Evolutionary conservation across 1,140 invertebrate genomes (phyloP).

Genomic region (Lordiphosa stackelbergi): DNA sequence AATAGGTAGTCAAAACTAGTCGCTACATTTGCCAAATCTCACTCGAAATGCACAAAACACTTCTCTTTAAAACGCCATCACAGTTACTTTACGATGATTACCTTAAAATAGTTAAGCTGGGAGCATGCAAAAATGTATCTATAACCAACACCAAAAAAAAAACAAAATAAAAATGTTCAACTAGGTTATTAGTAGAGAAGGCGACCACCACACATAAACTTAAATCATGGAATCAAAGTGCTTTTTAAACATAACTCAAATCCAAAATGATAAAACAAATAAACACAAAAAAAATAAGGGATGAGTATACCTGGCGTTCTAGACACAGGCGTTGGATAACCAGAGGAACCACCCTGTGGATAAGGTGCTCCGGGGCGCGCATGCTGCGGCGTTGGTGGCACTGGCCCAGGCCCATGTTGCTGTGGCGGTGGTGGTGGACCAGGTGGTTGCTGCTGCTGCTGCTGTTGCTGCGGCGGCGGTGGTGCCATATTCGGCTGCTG

Average conservation of each 20-base stretch:
- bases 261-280: conserved; percentile 5
- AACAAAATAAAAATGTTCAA: too few relatives aligned
- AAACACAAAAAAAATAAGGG: conserved; percentile 35
- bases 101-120: too few relatives aligned
- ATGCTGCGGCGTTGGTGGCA: conserved; percentile 56
- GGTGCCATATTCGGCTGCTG: conserved; percentile 31
- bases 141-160: too few relatives aligned
- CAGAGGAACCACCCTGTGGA: conserved; percentile 73
- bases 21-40: too few relatives aligned
- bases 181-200: too few relatives aligned
- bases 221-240: too few relatives aligned
- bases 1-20: too few relatives aligned
- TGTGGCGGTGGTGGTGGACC: conserved; percentile 53
- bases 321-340: conserved; percentile 77
- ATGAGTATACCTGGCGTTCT: conserved; percentile 77
- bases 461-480: conserved; percentile 9
- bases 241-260: background rate
- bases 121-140: too few relatives aligned
- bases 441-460: conserved; percentile 20
- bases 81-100: too few relatives aligned
- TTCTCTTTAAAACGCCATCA: too few relatives aligned
- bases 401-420: conserved; percentile 33
- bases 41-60: too few relatives aligned
- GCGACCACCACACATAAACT: too few relatives aligned
- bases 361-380: conserved; percentile 74